These are phyloP conservation scores for Synergus gifuensis DNA, from an alignment of 2,888 invertebrate species.

Conservation along the genomic window DNA sequence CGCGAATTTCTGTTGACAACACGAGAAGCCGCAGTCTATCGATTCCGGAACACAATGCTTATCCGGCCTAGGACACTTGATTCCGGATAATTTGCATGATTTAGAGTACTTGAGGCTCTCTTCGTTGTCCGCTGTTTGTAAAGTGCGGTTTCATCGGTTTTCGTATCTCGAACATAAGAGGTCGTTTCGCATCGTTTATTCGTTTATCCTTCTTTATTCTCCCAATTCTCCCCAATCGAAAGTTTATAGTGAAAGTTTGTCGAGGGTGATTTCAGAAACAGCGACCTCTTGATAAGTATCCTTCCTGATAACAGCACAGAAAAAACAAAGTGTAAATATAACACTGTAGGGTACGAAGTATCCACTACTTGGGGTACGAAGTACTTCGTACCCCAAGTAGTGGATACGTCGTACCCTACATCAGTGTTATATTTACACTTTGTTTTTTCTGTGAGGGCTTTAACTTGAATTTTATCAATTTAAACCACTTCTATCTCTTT, in stretches of 20 bases:
- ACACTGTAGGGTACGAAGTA: too few species aligned
- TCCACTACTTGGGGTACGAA: too few species aligned
- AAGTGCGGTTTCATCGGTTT: slow-evolving; percentile 23
- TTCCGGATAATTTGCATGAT: slow-evolving; percentile 34
- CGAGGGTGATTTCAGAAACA: neutral
- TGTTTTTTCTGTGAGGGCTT: too few species aligned
- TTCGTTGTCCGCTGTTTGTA: slow-evolving; percentile 29
- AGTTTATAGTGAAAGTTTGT: neutral
- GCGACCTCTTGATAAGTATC: neutral
- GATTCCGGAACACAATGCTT: slow-evolving; percentile 30
- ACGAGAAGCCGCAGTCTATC: slow-evolving; percentile 20
- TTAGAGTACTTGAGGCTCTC: slow-evolving; percentile 39
- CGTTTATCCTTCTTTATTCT: slow-evolving; percentile 6
- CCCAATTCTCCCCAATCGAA: neutral
- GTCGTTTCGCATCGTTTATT: slow-evolving; percentile 14
- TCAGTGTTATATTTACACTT: too few species aligned
- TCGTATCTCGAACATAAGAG: slow-evolving; percentile 10
- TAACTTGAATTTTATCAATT: neutral
- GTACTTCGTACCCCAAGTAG: too few species aligned
- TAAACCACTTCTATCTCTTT: neutral
- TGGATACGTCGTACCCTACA: too few species aligned
- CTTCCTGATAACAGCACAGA: neutral
- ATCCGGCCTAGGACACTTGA: slow-evolving; percentile 31
- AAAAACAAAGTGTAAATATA: too few species aligned
- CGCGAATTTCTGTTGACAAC: slow-evolving; percentile 25